Conservation (phyloP, 2,888 invertebrate genomes). For the Sarcophaga carnaria region DNA sequence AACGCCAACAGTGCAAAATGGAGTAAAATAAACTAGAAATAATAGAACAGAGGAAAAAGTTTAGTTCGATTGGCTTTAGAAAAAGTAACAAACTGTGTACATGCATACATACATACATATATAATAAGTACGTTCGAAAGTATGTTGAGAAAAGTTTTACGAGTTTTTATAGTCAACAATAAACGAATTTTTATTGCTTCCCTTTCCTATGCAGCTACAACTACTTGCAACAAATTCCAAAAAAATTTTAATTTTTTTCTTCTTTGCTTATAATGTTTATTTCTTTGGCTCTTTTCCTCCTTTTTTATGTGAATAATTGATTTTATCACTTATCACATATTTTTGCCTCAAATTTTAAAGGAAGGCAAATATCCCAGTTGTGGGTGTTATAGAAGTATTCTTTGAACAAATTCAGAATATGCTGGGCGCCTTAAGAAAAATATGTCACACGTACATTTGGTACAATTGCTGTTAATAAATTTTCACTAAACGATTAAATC, state of each 20-base stretch:
- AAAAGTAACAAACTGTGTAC: constrained; percentile 56
- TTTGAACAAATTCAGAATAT: background rate
- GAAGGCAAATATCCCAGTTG: constrained; percentile 34
- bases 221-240: constrained; percentile 22
- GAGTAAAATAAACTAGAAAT: constrained; percentile 26
- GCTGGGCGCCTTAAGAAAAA: background rate
- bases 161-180: constrained; percentile 55
- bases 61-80: constrained; percentile 60
- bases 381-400: background rate
- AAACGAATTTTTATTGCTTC: constrained; percentile 58
- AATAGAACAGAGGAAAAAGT: constrained; percentile 29
- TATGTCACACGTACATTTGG: background rate
- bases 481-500: constrained; percentile 53
- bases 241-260: background rate
- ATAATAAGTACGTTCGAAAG: constrained; percentile 16
- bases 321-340: constrained; percentile 40
- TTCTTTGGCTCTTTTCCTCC: background rate
- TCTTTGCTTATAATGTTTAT: constrained; percentile 3
- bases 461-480: constrained; percentile 38
- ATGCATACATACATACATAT: background rate
- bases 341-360: background rate
- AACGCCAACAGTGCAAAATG: constrained; percentile 41
- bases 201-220: constrained; percentile 1
- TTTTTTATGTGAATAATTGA: constrained; percentile 42
- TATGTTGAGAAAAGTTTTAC: constrained; percentile 56